Base-by-base conservation (phyloP, 2,113 vertebrate species). In the Anguilla japonica region DNA sequence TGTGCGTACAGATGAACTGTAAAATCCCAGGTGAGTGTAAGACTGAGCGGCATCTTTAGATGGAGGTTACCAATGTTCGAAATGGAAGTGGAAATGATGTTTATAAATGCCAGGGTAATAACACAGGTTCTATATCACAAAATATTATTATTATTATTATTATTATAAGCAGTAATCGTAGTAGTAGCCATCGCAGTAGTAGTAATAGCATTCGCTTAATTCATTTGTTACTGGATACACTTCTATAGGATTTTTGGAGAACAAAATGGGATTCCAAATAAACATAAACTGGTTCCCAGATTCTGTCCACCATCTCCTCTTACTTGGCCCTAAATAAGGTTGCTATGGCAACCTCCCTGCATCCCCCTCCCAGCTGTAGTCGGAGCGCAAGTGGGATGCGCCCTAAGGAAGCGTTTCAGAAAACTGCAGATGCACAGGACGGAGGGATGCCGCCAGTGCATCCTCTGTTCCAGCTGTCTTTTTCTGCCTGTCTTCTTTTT, bases 21-120 rank as follows among this genome's bases (percentile, higher is more conserved):
- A 29, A 78, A 83, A 79, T 87, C 34, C 81, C 67, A 71, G 60
- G 81, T 83, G 46, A 87, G 86, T 78, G 75, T 43, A 84, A 50
- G 43, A 14, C 39, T 6, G 1, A 46, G 34, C 1, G 34, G 34
- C 34, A 34, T 34, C 34, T 34, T 34, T 34, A 34, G 34, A 34
- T 34, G 34, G 34, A 34, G 34, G 34, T 34, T 34, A 34, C 34
- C 34, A 34, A 34, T 34, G 34, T 34, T 34, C 0, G 34, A 34
- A 34, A 34, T 34, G 34, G 34, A n/a, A n/a, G n/a, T n/a, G n/a
- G n/a, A n/a, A 34, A 34, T 34, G 34, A 1, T 34, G 0, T 34
- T 34, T 34, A 34, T 0, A 34, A 34, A 34, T 34, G 34, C 34
- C 34, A 34, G 34, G 34, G 34, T 34, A 34, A 34, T 34, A 34